Base-by-base conservation (phyloP, 2,113 vertebrate species). In the Shinisaurus crocodilurus region DNA sequence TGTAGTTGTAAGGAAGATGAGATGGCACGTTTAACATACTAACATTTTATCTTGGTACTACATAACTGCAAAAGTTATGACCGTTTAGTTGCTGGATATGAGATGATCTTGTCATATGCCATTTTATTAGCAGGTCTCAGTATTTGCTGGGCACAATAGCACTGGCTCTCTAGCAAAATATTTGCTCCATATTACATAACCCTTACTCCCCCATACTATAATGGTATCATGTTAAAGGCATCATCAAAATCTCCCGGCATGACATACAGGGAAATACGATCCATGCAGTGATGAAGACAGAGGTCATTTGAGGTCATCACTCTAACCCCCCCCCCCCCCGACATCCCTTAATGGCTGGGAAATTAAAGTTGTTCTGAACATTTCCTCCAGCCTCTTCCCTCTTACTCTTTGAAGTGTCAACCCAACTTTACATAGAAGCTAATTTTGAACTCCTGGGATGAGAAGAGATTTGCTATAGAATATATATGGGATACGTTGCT, bases 171-270 rank as follows among this genome's bases (percentile, higher is more conserved):
- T 29, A 91, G 92, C 93, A 93, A 90, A 77, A 0, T 90, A 94
- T 96, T 87, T 92, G 93, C 95, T 94, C 94, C 91, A 83, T 88
- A 89, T 94, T 90, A 92, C 3, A 85, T 94, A 94, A 96, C 90
- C 37, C 88, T 91, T 70, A 88, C 89, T 37, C 29, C 54, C 83
- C 92, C 83, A 83, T 90, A 91, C 90, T 95, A 83, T 90, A 95
- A 95, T 83, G 84, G 92, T 89, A 92, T 88, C 80, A 90, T 94
- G 92, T 94, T 92, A 94, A 95, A 94, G 87, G 76, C 81, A 93
- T 94, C 94, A 92, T 91, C 83, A 92, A 90, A 85, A 88, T 94
- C 92, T 91, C 94, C 92, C 89, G 89, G 88, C 91, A 79, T 88
- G 93, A 50, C 0, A 1, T 0, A 6, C 85, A 91, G 65, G 85